These are phyloP conservation scores for Helicoverpa armigera DNA, from an alignment of 1,140 invertebrate genomes.

Conservation along the genomic window DNA sequence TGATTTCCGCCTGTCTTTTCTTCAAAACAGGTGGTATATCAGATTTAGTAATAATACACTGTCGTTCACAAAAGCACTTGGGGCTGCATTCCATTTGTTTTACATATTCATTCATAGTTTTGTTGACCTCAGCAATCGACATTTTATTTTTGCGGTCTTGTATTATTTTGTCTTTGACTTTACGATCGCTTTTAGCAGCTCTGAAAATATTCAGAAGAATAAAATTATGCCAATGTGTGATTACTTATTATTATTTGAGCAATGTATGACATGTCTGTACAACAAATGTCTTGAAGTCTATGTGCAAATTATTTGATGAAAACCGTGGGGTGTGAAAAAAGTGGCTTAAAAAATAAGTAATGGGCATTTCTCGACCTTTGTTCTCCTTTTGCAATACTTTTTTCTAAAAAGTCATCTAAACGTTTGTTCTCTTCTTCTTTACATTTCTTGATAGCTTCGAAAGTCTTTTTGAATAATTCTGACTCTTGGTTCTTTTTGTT, in stretches of 20 bases:
- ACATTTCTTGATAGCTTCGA: slow-evolving; percentile 54
- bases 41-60: slow-evolving; percentile 5
- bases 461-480: slow-evolving; percentile 23
- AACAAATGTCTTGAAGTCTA: background rate
- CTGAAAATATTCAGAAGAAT: slow-evolving; percentile 4
- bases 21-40: background rate
- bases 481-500: background rate
- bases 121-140: background rate
- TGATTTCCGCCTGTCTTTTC: background rate
- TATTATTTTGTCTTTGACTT: background rate
- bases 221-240: too few relatives aligned
- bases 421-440: slow-evolving; percentile 55
- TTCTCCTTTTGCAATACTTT: slow-evolving; percentile 52
- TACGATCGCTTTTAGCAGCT: background rate
- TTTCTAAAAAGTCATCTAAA: slow-evolving; percentile 63
- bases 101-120: slow-evolving; percentile 15
- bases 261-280: background rate
- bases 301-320: background rate
- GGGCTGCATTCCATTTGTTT: background rate
- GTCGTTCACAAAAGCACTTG: slow-evolving; percentile 30
- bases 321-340: too few relatives aligned
- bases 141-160: background rate
- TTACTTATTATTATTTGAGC: background rate
- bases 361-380: slow-evolving; percentile 49
- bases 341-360: background rate